A percentile compares a stretch with the other conserved stretches of the same genome.
Evolutionary conservation across 2,797 vertebrate genomes (phyloP).

Genomic region (Crenuchus spilurus): DNA sequence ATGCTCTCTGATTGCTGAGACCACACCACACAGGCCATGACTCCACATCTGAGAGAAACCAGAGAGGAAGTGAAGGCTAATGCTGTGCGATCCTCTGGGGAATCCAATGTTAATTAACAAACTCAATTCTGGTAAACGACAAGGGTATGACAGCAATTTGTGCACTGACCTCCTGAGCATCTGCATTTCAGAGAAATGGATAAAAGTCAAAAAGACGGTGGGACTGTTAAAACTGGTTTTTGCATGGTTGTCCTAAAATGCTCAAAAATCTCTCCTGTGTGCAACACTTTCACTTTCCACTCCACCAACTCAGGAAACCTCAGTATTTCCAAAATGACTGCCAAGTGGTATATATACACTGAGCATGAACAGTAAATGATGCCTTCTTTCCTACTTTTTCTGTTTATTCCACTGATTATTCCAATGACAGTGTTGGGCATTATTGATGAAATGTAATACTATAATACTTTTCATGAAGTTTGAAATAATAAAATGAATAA

Average conservation of each 20-base stretch:
- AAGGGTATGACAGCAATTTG: conserved; percentile 60
- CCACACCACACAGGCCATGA: neutral
- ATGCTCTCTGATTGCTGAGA: neutral
- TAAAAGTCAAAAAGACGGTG: neutral
- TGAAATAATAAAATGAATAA: no score
- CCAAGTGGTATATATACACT: conserved; percentile 23
- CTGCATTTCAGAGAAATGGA: conserved; percentile 27
- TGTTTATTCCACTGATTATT: conserved; percentile 31
- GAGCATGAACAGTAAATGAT: conserved; percentile 33
- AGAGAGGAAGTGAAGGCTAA: conserved; percentile 13
- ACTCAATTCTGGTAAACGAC: conserved; percentile 64
- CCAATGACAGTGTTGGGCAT: neutral
- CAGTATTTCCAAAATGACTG: conserved; percentile 59
- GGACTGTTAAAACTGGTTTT: conserved; percentile 26
- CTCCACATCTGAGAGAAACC: neutral
- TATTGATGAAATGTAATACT: neutral
- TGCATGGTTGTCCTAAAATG: neutral
- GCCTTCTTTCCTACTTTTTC: conserved; percentile 42
- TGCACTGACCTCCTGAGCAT: conserved; percentile 16
- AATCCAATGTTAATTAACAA: conserved; percentile 40
- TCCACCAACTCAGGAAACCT: conserved; percentile 49
- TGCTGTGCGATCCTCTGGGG: neutral
- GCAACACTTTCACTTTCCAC: conserved; percentile 41
- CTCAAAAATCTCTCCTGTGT: neutral
- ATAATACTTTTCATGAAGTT: neutral